Evolutionary conservation across 2,797 vertebrate genomes (phyloP).

Genomic region (Thamnophis elegans): DNA sequence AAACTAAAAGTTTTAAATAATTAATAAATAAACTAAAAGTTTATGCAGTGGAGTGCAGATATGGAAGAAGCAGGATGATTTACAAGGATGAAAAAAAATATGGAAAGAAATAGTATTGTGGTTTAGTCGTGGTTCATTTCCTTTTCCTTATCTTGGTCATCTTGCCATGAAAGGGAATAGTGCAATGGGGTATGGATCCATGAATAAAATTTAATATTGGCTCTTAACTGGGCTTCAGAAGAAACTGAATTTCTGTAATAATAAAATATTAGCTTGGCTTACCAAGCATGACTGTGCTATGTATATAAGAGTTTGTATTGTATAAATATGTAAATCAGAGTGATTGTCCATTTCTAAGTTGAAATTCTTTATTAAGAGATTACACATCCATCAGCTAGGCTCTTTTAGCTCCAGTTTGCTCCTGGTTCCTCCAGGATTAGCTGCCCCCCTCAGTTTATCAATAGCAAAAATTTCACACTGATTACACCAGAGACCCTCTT

Average conservation of each 20-base stretch:
- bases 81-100: background rate
- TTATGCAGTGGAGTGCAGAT: background rate
- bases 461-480: slow-evolving; percentile 33
- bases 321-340: background rate
- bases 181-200: background rate
- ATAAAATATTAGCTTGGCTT: background rate
- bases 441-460: slow-evolving; percentile 38
- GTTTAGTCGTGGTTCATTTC: background rate
- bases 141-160: background rate
- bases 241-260: background rate
- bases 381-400: background rate
- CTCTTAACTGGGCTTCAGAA: background rate
- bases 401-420: slow-evolving; percentile 16
- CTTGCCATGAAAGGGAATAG: background rate
- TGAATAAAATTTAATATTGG: background rate
- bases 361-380: background rate
- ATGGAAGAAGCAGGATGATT: background rate
- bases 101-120: background rate
- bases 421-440: background rate
- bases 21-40: background rate
- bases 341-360: slow-evolving; percentile 5
- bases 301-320: background rate
- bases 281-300: background rate
- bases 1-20: background rate
- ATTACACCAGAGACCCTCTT: slow-evolving; percentile 37